Percentiles rank a stretch among this genome's conserved stretches.
phyloP scores from a whole-genome alignment of 2,888 invertebrate species.

The Cataglyphis cursor region DNA sequence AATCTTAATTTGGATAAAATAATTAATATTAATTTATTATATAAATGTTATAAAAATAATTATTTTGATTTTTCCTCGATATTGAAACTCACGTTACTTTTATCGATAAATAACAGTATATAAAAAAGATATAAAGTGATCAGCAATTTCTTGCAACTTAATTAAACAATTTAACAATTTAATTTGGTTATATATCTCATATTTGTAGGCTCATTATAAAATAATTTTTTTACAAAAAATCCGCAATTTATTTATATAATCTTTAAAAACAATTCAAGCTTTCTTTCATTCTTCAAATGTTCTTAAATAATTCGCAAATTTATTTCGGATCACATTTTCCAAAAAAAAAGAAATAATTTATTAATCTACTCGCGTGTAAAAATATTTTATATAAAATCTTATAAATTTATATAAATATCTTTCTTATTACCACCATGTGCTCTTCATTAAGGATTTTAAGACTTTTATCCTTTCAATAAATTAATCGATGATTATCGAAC shows the following conservation, averaged over 20 bases:
- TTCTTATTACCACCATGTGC: neutral
- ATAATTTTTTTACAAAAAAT: neutral
- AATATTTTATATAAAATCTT: neutral
- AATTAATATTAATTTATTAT: conserved; percentile 1
- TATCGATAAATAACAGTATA: neutral
- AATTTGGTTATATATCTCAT: neutral
- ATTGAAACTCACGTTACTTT: neutral
- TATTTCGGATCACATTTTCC: neutral
- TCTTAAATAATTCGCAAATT: neutral
- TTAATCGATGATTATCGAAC: conserved; percentile 4
- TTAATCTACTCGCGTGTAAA: neutral
- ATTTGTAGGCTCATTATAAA: too few relatives aligned
- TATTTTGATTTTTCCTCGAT: neutral
- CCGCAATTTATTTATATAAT: neutral
- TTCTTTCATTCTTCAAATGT: neutral
- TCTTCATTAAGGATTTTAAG: neutral
- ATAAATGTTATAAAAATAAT: neutral
- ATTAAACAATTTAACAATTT: neutral
- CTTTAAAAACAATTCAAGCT: neutral
- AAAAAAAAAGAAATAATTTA: neutral
- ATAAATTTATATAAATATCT: neutral
- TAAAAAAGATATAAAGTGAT: neutral
- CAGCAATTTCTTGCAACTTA: neutral
- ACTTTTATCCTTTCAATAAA: neutral
- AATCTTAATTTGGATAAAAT: neutral